Conservation (phyloP, 2,113 vertebrate genomes). For the Otis tarda region DNA sequence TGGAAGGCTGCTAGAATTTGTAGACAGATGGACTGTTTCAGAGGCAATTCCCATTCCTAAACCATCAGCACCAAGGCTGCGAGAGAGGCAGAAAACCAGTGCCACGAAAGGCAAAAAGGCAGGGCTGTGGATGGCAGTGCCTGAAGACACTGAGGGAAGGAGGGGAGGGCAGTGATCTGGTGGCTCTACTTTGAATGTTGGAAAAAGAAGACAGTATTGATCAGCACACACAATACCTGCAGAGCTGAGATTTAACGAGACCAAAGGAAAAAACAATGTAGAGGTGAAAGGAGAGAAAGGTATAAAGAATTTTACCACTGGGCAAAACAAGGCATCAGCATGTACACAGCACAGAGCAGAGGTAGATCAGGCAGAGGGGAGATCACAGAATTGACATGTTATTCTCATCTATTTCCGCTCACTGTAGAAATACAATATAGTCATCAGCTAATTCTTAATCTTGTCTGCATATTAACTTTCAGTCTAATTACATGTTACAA, state of each 20-base stretch:
- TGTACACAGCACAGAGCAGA: background rate
- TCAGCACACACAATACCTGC: background rate
- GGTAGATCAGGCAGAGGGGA: background rate
- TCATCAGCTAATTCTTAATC: slow-evolving; percentile 7
- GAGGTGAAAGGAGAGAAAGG: background rate
- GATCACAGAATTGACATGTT: background rate
- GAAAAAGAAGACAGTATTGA: background rate
- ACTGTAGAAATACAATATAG: background rate
- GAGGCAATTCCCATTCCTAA: background rate
- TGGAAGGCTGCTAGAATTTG: background rate
- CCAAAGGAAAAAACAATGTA: background rate
- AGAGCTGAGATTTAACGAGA: background rate
- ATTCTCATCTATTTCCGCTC: background rate
- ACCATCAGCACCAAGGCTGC: fast-evolving
- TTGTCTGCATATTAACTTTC: slow-evolving; percentile 33
- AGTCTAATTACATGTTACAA: background rate
- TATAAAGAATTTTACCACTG: background rate
- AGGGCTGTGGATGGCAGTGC: background rate
- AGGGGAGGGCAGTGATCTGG: background rate
- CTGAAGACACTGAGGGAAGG: background rate
- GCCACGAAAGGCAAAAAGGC: background rate
- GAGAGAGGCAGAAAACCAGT: background rate
- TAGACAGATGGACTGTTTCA: background rate
- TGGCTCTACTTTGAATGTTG: background rate
- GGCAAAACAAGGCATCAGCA: background rate